Percentiles rank a stretch among this genome's conserved stretches.
Conservation (phyloP, 1,140 invertebrate genomes). For the Macrobrachium nipponense region DNA sequence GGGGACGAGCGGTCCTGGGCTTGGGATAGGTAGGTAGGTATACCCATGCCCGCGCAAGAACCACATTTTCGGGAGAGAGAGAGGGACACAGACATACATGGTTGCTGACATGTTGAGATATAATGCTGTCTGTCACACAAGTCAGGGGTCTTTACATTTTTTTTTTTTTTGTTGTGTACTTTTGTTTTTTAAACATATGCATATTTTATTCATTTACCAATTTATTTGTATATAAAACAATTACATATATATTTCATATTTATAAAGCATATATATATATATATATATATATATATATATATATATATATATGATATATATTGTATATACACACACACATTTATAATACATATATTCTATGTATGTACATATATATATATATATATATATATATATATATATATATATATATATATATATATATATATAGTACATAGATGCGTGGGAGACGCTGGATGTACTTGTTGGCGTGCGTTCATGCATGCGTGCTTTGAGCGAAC, state of each 20-base stretch:
- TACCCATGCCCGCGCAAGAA: too few species aligned
- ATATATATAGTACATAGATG: slow-evolving; percentile 35
- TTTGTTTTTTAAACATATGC: too few species aligned
- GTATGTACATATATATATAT: slow-evolving; percentile 19
- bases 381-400: slow-evolving; percentile 33
- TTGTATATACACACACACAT: slow-evolving; percentile 9
- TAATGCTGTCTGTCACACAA: background rate
- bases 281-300: slow-evolving; percentile 31
- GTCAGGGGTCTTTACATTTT: too few species aligned
- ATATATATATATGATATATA: slow-evolving; percentile 29
- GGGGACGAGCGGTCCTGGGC: too few species aligned
- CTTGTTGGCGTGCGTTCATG: background rate
- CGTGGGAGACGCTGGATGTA: too few species aligned
- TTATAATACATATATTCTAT: slow-evolving; percentile 16
- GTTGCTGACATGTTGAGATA: too few species aligned
- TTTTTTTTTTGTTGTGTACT: too few species aligned
- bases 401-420: slow-evolving; percentile 34
- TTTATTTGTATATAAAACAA: too few species aligned
- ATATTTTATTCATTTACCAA: too few species aligned
- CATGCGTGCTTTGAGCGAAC: background rate
- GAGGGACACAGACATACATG: too few species aligned
- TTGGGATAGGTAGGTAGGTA: too few species aligned
- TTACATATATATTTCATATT: slow-evolving; percentile 4
- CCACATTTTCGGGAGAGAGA: too few species aligned
- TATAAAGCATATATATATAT: slow-evolving; percentile 22